Evolutionary conservation across 2,797 vertebrate genomes (phyloP).

Genomic region (Buphagus erythrorhynchus): DNA sequence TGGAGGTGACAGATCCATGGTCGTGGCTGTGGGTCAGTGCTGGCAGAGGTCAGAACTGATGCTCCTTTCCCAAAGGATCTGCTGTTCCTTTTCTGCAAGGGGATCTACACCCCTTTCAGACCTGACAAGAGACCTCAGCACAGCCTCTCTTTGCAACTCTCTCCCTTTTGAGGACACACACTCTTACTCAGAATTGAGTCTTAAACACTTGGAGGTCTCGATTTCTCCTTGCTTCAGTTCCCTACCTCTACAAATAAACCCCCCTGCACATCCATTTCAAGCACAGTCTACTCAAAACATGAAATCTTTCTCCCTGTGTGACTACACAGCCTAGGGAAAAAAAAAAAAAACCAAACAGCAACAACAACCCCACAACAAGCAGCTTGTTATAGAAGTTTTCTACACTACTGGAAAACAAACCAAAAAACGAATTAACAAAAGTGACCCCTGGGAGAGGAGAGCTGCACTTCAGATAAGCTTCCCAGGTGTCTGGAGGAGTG

Average conservation of each 20-base stretch:
- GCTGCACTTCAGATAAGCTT: slow-evolving; percentile 25
- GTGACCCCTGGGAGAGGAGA: not conserved
- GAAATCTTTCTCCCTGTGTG: not conserved
- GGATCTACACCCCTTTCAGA: not conserved
- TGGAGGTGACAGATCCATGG: rapidly evolving
- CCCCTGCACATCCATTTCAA: not conserved
- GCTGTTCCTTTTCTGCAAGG: not conserved
- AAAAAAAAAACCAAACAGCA: not conserved
- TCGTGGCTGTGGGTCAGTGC: rapidly evolving
- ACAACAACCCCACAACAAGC: not conserved
- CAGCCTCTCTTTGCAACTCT: not conserved
- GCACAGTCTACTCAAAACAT: not conserved
- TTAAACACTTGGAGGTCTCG: not conserved
- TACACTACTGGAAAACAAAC: not conserved
- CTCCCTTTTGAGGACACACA: not conserved
- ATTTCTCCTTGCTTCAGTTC: not conserved
- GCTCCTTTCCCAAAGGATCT: not conserved
- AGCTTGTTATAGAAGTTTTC: not conserved
- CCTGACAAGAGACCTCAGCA: not conserved
- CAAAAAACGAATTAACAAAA: not conserved
- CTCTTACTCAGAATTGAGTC: not conserved
- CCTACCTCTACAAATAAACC: not conserved
- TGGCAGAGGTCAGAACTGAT: rapidly evolving
- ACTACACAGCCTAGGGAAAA: not conserved
- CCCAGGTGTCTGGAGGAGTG: not conserved